phyloP scores from a whole-genome alignment of 2,888 invertebrate species.

The Leptopilina myrica region DNA sequence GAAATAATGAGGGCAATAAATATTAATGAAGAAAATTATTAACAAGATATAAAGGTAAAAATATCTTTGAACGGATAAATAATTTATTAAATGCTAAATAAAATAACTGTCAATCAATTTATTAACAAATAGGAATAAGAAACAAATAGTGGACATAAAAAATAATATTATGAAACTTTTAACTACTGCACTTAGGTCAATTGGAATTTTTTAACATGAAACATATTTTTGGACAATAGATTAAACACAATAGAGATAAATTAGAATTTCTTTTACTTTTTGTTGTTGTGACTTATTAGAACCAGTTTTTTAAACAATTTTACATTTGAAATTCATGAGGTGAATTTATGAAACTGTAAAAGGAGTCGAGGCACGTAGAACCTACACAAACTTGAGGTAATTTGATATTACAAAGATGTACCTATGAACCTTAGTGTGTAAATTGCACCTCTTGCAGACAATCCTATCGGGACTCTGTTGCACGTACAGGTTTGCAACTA shows the following conservation, averaged over 20 bases:
- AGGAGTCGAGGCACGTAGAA: constrained; percentile 12
- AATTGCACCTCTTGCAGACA: constrained; percentile 22
- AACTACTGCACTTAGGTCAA: no score
- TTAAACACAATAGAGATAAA: no score
- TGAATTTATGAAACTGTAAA: constrained; percentile 17
- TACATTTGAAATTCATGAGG: constrained; percentile 30
- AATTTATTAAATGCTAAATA: neutral
- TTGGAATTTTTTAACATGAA: no score
- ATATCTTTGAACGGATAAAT: neutral
- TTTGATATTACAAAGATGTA: constrained; percentile 33
- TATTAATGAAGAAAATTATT: neutral
- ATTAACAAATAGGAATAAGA: no score
- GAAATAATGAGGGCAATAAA: neutral
- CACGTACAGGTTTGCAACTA: neutral
- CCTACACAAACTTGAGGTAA: constrained; percentile 22
- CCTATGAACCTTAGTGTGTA: constrained; percentile 9
- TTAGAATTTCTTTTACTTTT: no score
- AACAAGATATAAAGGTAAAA: neutral
- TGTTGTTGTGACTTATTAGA: neutral
- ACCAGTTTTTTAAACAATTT: constrained; percentile 49
- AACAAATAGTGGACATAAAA: neutral
- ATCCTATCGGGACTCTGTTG: constrained; percentile 24
- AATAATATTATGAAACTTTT: neutral
- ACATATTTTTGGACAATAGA: no score
- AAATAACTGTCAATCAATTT: no score